phyloP scores from a whole-genome alignment of 2,888 invertebrate species.

The Tetranychus truncatus region DNA sequence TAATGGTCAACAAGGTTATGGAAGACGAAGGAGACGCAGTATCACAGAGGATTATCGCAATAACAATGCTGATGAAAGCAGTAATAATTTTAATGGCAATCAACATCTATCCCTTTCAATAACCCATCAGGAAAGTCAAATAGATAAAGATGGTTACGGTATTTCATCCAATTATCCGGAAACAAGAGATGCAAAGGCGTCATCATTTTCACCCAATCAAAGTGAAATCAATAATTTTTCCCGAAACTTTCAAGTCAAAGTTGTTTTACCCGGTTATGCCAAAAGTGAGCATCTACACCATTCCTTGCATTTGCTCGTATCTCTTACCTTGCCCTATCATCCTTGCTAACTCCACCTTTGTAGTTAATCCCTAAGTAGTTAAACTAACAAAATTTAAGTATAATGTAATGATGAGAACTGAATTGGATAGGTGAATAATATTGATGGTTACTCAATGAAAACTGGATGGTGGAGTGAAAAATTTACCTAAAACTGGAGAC shows the following conservation, averaged over 20 bases:
- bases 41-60: not conserved
- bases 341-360: too few species aligned
- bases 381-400: too few species aligned
- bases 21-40: not conserved
- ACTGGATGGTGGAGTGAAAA: too few species aligned
- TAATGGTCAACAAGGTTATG: constrained; percentile 10
- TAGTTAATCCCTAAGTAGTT: too few species aligned
- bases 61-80: not conserved
- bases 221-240: not conserved
- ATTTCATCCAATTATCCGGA: not conserved
- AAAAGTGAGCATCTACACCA: not conserved
- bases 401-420: too few species aligned
- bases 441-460: too few species aligned
- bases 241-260: not conserved
- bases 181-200: not conserved
- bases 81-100: not conserved
- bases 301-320: too few species aligned
- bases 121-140: not conserved
- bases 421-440: too few species aligned
- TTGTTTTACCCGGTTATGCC: not conserved
- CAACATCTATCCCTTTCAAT: too few species aligned
- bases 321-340: too few species aligned
- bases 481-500: too few species aligned
- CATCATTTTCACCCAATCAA: not conserved
- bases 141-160: not conserved